These are phyloP conservation scores for Piscicola geometra DNA, from an alignment of 2,888 invertebrate species.

Conservation along the genomic window DNA sequence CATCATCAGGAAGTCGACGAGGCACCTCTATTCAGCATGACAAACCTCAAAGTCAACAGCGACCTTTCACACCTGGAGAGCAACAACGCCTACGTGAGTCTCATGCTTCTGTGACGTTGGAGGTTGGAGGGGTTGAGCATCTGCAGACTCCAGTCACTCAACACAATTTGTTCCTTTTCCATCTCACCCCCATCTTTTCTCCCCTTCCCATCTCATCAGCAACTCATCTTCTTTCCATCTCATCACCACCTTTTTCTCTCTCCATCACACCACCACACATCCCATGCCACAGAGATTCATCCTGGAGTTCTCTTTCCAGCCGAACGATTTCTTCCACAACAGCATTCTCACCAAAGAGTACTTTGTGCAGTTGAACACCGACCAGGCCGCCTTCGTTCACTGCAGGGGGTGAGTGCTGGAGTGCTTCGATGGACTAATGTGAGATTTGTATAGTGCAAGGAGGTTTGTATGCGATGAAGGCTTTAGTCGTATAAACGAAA, in stretches of 20 bases:
- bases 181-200: not conserved
- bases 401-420: not conserved
- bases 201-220: no score
- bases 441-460: no score
- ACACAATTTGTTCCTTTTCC: not conserved
- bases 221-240: no score
- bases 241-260: no score
- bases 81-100: slow-evolving; percentile 17
- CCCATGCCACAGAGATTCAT: slow-evolving; percentile 62
- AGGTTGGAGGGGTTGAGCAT: not conserved
- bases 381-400: not conserved
- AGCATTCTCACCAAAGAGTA: slow-evolving; percentile 82
- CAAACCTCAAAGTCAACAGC: slow-evolving; percentile 31
- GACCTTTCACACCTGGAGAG: slow-evolving; percentile 23
- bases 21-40: slow-evolving; percentile 21
- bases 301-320: slow-evolving; percentile 83
- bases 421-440: no score
- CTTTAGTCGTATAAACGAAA: no score
- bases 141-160: not conserved
- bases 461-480: no score
- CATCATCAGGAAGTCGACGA: slow-evolving; percentile 29
- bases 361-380: slow-evolving; percentile 70
- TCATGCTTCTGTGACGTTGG: not conserved
- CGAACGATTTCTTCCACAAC: slow-evolving; percentile 86
- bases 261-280: no score